Evolutionary conservation across 1,140 invertebrate species (phyloP), one percentile per base, ranked within the genome.

Genomic region (Euura lappo): DNA sequence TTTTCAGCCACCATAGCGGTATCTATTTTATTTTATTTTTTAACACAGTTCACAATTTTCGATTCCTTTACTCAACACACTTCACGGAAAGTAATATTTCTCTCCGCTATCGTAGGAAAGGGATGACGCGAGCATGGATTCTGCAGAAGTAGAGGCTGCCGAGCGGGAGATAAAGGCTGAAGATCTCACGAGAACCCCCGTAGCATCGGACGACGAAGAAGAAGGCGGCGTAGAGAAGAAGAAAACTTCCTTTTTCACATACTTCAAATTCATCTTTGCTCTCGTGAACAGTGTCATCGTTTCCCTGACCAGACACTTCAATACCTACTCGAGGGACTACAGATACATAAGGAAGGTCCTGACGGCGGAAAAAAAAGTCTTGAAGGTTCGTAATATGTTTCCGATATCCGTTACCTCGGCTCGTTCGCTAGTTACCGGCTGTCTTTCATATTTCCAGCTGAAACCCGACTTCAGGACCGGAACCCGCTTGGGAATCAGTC

Each of bases 321-420:
- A 99, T 88, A 90, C 90, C 75, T 94, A 97, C 74, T 99, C 97
- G 0, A 90, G 93, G 45, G 97, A 99, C 87, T 98, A 99, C 88
- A 91, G 98, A 79, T 97, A 97, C 82, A 95, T 99, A 0, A 94
- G 97, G 6, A 91, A 92, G 68, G 92, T 94, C 13, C 86, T 96
- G 44, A 90, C 91, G 0, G 89, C 92, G 68, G 94, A 95, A 81
- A 98, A 98, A 85, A 94, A 94, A 83, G 84, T 91, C 70, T 88
- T 98, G 2, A 98, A 98, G 91, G 95, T 95, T 85, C 80, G 71
- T 79, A 72, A 28, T 28, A 28, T 70, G 68, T 60, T 60, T 8
- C 51, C 3, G 4, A 3, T 60, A 11, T 60, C 51, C 51, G 13
- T n/a, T n/a, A 5, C 28, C 71, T 72, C 67, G 8, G 72, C 44